phyloP scores from a whole-genome alignment of 2,888 invertebrate genomes.

The Cosmia pyralina region DNA sequence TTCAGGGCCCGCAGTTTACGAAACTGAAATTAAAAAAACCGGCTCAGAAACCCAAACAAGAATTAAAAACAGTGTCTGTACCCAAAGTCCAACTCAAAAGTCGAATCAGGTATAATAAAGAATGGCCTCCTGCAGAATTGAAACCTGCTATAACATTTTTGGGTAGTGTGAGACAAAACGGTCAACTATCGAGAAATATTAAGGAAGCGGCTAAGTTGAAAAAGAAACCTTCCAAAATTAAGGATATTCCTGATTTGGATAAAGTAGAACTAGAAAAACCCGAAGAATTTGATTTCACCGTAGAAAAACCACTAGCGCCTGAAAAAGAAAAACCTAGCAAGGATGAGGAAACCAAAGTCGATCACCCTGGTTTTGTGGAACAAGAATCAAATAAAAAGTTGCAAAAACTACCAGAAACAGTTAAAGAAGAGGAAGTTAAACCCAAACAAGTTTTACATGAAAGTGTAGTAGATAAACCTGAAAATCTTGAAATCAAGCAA shows the following conservation, averaged over 20 bases:
- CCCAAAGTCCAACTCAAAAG: slow-evolving; percentile 93
- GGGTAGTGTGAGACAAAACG: slow-evolving; percentile 90
- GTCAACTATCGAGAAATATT: slow-evolving; percentile 92
- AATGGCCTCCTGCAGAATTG: slow-evolving; percentile 91
- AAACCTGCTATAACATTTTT: slow-evolving; percentile 88
- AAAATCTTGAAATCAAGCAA: slow-evolving; percentile 11
- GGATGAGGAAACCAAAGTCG: slow-evolving; percentile 46
- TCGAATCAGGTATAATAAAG: slow-evolving; percentile 91
- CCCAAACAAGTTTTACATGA: slow-evolving; percentile 21
- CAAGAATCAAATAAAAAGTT: slow-evolving; percentile 29
- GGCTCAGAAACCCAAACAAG: slow-evolving; percentile 85
- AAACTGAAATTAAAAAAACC: slow-evolving; percentile 93
- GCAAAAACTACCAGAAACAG: slow-evolving; percentile 9
- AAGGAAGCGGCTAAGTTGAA: slow-evolving; percentile 92
- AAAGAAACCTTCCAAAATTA: slow-evolving; percentile 89
- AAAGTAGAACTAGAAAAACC: slow-evolving; percentile 88
- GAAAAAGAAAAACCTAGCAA: slow-evolving; percentile 12
- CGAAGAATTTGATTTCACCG: slow-evolving; percentile 72
- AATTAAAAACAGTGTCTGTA: slow-evolving; percentile 80
- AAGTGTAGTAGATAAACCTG: slow-evolving; percentile 13
- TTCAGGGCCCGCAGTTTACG: slow-evolving; percentile 91
- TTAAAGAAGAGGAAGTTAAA: slow-evolving; percentile 18
- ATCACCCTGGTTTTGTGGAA: slow-evolving; percentile 1
- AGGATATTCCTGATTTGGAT: slow-evolving; percentile 87
- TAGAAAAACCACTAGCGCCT: slow-evolving; percentile 52